phyloP scores from a whole-genome alignment of 2,888 invertebrate species.

The Dicranocentrus wangi region DNA sequence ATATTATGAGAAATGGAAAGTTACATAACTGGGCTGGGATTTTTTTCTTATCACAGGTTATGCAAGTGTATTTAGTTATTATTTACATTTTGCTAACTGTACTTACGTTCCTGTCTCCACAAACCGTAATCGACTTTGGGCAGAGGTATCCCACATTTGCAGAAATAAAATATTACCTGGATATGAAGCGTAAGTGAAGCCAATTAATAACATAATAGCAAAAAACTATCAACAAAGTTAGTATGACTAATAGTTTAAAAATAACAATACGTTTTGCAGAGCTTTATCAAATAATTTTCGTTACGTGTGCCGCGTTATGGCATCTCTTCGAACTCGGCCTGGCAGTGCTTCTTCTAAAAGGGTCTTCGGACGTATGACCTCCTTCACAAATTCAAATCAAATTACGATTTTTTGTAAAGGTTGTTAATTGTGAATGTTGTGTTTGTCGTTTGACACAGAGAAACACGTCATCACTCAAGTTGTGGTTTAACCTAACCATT shows the following conservation, averaged over 20 bases:
- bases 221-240: background rate
- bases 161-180: slow-evolving; percentile 57
- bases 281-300: slow-evolving; percentile 64
- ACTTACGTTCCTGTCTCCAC: slow-evolving; percentile 63
- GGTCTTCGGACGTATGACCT: slow-evolving; percentile 53
- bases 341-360: slow-evolving; percentile 64
- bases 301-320: slow-evolving; percentile 56
- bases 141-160: slow-evolving; percentile 61
- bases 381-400: background rate
- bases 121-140: slow-evolving; percentile 50
- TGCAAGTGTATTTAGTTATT: slow-evolving; percentile 61
- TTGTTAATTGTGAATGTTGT: background rate
- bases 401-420: no score
- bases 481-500: slow-evolving; percentile 67
- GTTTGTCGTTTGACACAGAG: slow-evolving; percentile 37
- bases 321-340: slow-evolving; percentile 65
- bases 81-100: slow-evolving; percentile 64
- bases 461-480: slow-evolving; percentile 51
- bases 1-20: background rate
- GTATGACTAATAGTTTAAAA: no score
- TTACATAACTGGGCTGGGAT: background rate
- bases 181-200: slow-evolving; percentile 51
- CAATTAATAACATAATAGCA: background rate
- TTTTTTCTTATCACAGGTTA: slow-evolving; percentile 55
- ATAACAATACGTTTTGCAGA: slow-evolving; percentile 50